phyloP scores from a whole-genome alignment of 1,140 invertebrate species.

The Aphelenchoides fujianensis region DNA sequence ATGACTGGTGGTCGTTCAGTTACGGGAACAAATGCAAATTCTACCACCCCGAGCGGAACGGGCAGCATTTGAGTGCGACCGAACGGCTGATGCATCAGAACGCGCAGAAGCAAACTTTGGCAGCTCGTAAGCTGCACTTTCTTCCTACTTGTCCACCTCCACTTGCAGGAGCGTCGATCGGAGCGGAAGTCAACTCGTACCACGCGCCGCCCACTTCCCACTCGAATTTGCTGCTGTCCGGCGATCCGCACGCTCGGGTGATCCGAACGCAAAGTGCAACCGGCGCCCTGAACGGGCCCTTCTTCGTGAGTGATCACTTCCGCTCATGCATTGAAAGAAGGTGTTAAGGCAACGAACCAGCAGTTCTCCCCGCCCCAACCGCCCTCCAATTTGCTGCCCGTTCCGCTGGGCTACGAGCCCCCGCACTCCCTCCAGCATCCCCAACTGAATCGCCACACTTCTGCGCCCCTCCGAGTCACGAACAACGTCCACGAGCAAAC shows the following conservation, averaged over 20 bases:
- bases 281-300: not conserved
- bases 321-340: no score
- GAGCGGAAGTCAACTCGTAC: no score
- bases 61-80: conserved; percentile 49
- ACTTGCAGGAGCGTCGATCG: conserved; percentile 31
- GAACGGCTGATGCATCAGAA: conserved; percentile 48
- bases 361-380: not conserved
- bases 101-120: conserved; percentile 27
- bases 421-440: not conserved
- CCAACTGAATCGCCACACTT: conserved; percentile 32
- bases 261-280: not conserved
- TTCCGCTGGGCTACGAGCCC: conserved; percentile 14
- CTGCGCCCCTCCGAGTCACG: conserved; percentile 20
- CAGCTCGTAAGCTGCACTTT: conserved; percentile 33
- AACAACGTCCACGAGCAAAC: not conserved
- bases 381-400: conserved; percentile 7
- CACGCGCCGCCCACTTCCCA: no score
- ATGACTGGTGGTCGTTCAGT: not conserved
- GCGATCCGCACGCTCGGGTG: not conserved
- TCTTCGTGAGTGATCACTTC: no score
- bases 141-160: no score
- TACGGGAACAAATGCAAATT: conserved; percentile 94
- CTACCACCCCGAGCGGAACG: conserved; percentile 58
- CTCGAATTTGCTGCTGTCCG: not conserved
- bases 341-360: not conserved